A percentile compares a stretch with the other conserved stretches of the same genome.
These are phyloP conservation scores for Nerophis ophidion DNA, from an alignment of 2,113 vertebrate species.

Conservation along the genomic window DNA sequence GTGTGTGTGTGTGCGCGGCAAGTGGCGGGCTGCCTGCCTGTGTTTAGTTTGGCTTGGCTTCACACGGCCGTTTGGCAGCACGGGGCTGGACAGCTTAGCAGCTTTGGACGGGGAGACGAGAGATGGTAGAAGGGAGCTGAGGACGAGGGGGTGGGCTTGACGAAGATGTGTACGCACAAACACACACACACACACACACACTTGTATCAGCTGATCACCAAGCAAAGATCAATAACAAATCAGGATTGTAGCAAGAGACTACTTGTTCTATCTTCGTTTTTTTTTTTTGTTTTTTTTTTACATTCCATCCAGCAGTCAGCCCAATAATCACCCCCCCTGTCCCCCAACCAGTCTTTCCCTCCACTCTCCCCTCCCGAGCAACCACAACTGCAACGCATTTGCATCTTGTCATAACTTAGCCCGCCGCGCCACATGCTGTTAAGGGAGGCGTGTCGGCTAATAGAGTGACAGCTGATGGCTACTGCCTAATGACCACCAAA, in stretches of 20 bases:
- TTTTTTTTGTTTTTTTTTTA: slow-evolving; percentile 12
- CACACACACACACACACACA: slow-evolving; percentile 31
- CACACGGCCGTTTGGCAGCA: slow-evolving; percentile 86
- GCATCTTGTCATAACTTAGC: slow-evolving; percentile 73
- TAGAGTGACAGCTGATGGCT: slow-evolving; percentile 69
- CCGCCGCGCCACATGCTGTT: slow-evolving; percentile 69
- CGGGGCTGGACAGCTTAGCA: slow-evolving; percentile 81
- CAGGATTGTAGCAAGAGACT: slow-evolving; percentile 22
- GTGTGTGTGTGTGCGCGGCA: slow-evolving; percentile 68
- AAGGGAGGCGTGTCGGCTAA: slow-evolving; percentile 71
- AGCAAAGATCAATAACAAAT: slow-evolving; percentile 44
- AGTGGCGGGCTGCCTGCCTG: slow-evolving; percentile 82
- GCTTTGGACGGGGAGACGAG: slow-evolving; percentile 64
- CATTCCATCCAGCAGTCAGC: slow-evolving; percentile 21
- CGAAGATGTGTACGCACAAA: slow-evolving; percentile 42
- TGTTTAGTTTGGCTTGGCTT: slow-evolving; percentile 96
- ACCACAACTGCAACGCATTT: slow-evolving; percentile 58
- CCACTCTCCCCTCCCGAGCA: neutral
- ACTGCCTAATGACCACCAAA: slow-evolving; percentile 69
- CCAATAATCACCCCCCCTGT: slow-evolving; percentile 16
- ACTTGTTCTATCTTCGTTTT: neutral
- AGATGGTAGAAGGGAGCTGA: slow-evolving; percentile 43
- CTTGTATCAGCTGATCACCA: slow-evolving; percentile 42
- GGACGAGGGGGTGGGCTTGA: slow-evolving; percentile 48
- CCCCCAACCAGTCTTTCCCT: neutral